Percentiles rank a stretch among this genome's conserved stretches.
phyloP scores from a whole-genome alignment of 1,140 invertebrate species.

The Tribolium madens region DNA sequence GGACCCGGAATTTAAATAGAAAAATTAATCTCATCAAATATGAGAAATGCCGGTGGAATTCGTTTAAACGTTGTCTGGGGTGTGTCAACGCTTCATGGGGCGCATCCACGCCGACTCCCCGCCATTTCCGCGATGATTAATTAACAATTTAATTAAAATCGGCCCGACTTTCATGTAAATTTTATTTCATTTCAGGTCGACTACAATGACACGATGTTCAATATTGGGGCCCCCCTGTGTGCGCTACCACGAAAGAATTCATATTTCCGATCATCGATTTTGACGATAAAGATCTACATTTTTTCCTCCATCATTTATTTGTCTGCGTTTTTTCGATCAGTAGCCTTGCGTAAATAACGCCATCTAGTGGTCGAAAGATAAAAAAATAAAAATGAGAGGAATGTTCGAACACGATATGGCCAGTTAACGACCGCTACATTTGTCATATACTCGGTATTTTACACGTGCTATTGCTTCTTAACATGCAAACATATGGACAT shows the following conservation, averaged over 20 bases:
- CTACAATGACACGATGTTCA: conserved; percentile 54
- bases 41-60: conserved; percentile 29
- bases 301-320: conserved; percentile 50
- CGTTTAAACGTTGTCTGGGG: conserved; percentile 35
- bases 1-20: no score
- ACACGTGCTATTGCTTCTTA: conserved; percentile 51
- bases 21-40: no score
- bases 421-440: conserved; percentile 41
- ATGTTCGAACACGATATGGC: conserved; percentile 45
- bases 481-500: conserved; percentile 48
- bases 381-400: conserved; percentile 10
- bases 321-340: conserved; percentile 40
- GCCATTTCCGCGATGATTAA: conserved; percentile 35
- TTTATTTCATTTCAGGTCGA: conserved; percentile 6
- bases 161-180: conserved; percentile 18
- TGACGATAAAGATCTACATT: conserved; percentile 59
- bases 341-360: conserved; percentile 21
- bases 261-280: conserved; percentile 61
- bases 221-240: conserved; percentile 37
- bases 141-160: conserved; percentile 42
- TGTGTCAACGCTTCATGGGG: conserved; percentile 34
- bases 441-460: conserved; percentile 50
- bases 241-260: conserved; percentile 54
- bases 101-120: conserved; percentile 15
- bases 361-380: neutral